Base-by-base conservation (phyloP, 2,113 vertebrate species). In the Halichoeres trimaculatus region DNA sequence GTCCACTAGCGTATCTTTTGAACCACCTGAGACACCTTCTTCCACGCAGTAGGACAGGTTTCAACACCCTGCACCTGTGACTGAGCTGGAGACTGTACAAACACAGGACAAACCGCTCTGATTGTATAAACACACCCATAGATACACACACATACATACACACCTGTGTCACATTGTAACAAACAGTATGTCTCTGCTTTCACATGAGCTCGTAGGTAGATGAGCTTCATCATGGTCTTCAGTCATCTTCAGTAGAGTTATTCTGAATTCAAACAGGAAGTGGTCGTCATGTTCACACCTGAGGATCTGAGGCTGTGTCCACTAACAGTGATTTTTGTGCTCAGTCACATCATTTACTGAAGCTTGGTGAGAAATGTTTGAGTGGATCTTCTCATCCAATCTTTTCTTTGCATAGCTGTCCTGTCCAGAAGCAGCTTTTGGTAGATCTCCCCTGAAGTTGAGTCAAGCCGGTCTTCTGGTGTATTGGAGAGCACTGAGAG, bases 41-140 rank as follows among this genome's bases (percentile, higher is more conserved):
- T 22, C 40, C 48, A 23, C 14, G 34, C 52, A 48, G 19, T 43
- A 43, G 36, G 30, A 30, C 30, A 30, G 41, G 41, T 70, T n/a
- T 8, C 24, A 40, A 67, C 16, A 57, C 13, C 10, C 26, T 45
- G 67, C 68, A 56, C 38, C 14, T 20, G 5, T 45, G 51, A 53
- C 40, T 59, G n/a, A 63, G 35, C 57, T 41, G 20, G 22, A 48
- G 14, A 67, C 16, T 41, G 19, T 51, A 59, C 12, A 16, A 38
- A 36, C 38, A 59, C 11, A 16, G 30, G 19, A 65, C 51, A 48
- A 67, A 59, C 56, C 59, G 45, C 20, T 50, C 16, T 67, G 70
- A 78, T 78, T 67, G 60, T 81, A 73, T 12, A 68, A 72, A 72
- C 24, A 50, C 30, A 62, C 11, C 30, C 30, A 30, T 4, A n/a